Evolutionary conservation across 37 sponge, comb jelly and placozoan genomes (phyloP).

Genomic region (Halisarca cf. caerulea): DNA sequence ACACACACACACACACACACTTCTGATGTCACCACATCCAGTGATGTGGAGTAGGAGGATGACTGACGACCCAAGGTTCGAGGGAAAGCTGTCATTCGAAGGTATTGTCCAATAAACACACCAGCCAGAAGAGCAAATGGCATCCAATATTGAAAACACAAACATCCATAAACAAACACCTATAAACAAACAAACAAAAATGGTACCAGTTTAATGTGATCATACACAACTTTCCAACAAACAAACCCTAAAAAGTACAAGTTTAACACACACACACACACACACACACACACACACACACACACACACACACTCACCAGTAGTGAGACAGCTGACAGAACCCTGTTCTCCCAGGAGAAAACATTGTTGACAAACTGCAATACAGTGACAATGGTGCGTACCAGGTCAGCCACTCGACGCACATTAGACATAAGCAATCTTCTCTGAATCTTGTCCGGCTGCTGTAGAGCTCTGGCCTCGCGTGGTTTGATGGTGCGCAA

Average conservation of each 20-base stretch:
- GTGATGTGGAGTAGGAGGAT: background rate
- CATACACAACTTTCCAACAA: no score
- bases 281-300: no score
- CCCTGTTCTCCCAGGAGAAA: constrained; percentile 68
- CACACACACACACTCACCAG: constrained; percentile 43
- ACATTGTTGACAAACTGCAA: constrained; percentile 48
- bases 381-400: constrained; percentile 35
- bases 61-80: background rate
- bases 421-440: constrained; percentile 70
- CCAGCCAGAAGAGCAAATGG: constrained; percentile 32
- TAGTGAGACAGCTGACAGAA: constrained; percentile 45
- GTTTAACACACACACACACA: no score
- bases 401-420: constrained; percentile 32
- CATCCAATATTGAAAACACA: constrained; percentile 86
- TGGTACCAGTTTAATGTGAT: background rate
- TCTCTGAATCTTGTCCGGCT: constrained; percentile 73
- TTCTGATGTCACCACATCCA: background rate
- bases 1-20: background rate
- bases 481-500: constrained; percentile 82
- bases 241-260: no score
- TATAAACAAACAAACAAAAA: constrained; percentile 30
- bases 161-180: constrained; percentile 62
- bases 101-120: constrained; percentile 72
- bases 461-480: constrained; percentile 67
- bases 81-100: constrained; percentile 34